Evolutionary conservation across 2,797 vertebrate genomes (phyloP).

Genomic region (Phoeniculus purpureus): DNA sequence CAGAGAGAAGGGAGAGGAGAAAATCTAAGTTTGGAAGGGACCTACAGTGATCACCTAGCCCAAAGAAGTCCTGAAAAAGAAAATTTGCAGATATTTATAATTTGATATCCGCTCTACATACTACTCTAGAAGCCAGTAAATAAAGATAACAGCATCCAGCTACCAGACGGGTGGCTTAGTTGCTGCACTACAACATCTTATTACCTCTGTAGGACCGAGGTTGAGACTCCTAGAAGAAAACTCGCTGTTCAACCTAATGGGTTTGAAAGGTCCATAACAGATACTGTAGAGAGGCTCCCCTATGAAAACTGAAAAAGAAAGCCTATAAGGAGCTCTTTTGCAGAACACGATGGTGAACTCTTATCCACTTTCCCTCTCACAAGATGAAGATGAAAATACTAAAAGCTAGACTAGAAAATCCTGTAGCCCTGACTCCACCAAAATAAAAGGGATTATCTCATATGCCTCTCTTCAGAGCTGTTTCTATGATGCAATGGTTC

Average conservation of each 20-base stretch:
- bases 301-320: neutral
- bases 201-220: neutral
- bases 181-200: neutral
- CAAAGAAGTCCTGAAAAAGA: neutral
- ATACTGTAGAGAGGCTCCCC: neutral
- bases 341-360: neutral
- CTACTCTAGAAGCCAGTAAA: neutral
- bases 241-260: neutral
- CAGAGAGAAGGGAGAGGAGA: neutral
- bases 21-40: neutral
- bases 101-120: neutral
- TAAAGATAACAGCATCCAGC: neutral
- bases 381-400: neutral
- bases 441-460: neutral
- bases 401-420: neutral
- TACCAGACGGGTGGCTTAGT: neutral
- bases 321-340: neutral
- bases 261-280: neutral
- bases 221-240: neutral
- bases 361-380: neutral
- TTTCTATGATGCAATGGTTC: neutral
- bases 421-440: neutral
- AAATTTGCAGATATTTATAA: neutral
- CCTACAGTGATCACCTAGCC: neutral
- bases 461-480: neutral